Evolutionary conservation across 2,113 vertebrate genomes (phyloP), one percentile per base, ranked within the genome.

Genomic region (Tetrao urogallus): DNA sequence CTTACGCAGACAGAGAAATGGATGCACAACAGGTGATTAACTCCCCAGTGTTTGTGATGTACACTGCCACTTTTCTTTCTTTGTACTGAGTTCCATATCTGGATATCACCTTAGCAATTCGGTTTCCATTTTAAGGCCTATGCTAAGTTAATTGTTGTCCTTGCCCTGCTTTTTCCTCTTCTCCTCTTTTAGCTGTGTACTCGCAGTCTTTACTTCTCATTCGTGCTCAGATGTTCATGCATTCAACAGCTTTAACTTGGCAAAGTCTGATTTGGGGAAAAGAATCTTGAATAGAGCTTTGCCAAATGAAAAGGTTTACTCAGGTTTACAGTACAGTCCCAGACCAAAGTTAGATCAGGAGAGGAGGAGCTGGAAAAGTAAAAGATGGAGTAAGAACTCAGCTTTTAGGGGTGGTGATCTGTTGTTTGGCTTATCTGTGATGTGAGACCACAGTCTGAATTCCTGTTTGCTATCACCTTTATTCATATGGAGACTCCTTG

Each of bases 1-100:
- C 95, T 42, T 91, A 97, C 0, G 98, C 99, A 96, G 98, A 98
- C 90, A 96, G 97, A 97, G 98, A 98, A 94, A 67, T n/a, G 5
- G 92, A 97, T 5, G 79, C 76, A 34, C 36, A 94, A 8, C 98
- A 99, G 98, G 99, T 99, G 95, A 97, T 40, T 74, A 64, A 74
- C 32, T 27, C 73, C 58, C 65, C 38, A 32, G 24, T 74, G 2
- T 69, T n/a, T 83, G 30, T 80, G n/a, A 43, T 32, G 7, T 3
- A 4, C 38, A 10, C 21, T 60, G 56, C 7, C 3, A 1, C 34
- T 0, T 2, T 6, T 40, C 24, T 88, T 2, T 36, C 40, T 58
- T 80, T 84, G 4, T 42, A 8, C 18, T 85, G 58, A 25, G 25
- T 43, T 10, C 5, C 11, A 30, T 52, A 12, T 78, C 13, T 71